Base-by-base conservation (phyloP, 2,888 invertebrate genomes). In the Dasysyrphus tricinctus region DNA sequence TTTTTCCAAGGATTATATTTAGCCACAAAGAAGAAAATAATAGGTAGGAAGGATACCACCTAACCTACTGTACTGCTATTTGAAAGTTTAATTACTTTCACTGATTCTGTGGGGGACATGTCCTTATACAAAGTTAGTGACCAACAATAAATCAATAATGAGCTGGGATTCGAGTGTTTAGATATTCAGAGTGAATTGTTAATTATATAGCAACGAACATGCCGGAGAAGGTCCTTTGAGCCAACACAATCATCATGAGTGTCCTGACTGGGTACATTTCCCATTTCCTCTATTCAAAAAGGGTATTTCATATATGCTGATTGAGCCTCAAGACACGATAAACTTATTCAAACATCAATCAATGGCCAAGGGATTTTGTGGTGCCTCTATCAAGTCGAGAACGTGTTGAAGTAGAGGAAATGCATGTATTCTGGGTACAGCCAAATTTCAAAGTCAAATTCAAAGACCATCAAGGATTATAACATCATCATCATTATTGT, bases 301-400 rank as follows among this genome's bases (percentile, higher is more conserved):
- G 37, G 29, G 56, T 19, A 19, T 39, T 24, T 65, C 19, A 24
- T 37, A 24, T 37, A 49, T 32, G 1, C 49, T 34, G 8, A 24
- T 32, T 4, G 2, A 54, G 44, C n/a, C 29, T 63, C 24, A 12
- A 24, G 44, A 44, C 37, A 11, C 3, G 16, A 72, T 75, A 72
- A 76, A 72, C 63, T 11, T 37, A 76, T 76, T 76, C 49, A 42
- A 81, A 49, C 63, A 70, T 69, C 63, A 76, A 70, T 81, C 76
- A 42, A 9, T n/a, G 7, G 9, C 14, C 56, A 61, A 63, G 37
- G 37, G 16, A 29, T 16, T 16, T 32, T 65, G 29, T 44, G 16
- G 16, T n/a, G 6, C 44, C 6, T 2, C 14, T 5, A 57, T 19
- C 16, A 14, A 19, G 29, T n/a, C 1, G 16, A 19, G 49, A 29